A percentile compares a stretch with the other conserved stretches of the same genome.
phyloP scores from a whole-genome alignment of 1,140 invertebrate genomes.

The Meloidogyne floridensis region DNA sequence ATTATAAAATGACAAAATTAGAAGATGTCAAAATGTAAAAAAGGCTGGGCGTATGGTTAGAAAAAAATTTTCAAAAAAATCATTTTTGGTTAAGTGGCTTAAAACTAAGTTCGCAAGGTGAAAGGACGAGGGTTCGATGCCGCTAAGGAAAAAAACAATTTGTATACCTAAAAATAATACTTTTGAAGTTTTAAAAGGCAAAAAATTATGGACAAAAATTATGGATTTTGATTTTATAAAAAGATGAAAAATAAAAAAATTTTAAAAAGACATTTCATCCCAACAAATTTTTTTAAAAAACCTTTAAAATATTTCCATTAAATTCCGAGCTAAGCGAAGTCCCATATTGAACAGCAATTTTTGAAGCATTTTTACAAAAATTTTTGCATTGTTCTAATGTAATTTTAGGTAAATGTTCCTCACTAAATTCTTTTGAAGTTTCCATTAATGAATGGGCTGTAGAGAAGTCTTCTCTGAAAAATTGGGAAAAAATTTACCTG shows the following conservation, averaged over 20 bases:
- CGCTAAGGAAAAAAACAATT: too few species aligned
- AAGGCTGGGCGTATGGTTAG: too few species aligned
- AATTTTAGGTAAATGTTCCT: conserved; percentile 20
- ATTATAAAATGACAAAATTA: background rate
- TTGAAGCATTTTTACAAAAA: conserved; percentile 54
- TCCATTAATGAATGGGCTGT: background rate
- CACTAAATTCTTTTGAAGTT: background rate
- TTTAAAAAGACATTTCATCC: background rate
- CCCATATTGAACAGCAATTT: conserved; percentile 43
- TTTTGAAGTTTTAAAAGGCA: too few species aligned
- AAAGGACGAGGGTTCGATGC: too few species aligned
- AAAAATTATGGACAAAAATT: too few species aligned
- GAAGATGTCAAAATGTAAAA: background rate
- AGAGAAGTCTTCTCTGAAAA: background rate
- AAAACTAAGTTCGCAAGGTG: too few species aligned
- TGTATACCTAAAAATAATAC: too few species aligned
- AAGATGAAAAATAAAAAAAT: background rate
- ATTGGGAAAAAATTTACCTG: too few species aligned
- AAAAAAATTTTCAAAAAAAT: too few species aligned
- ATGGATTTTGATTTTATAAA: too few species aligned
- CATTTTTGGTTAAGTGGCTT: too few species aligned
- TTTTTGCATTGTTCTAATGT: conserved; percentile 40
- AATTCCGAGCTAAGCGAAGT: conserved; percentile 39
- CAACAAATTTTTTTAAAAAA: background rate
- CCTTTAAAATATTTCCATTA: conserved; percentile 2